phyloP scores from a whole-genome alignment of 1,140 invertebrate genomes.

The Leptinotarsa defecta region DNA sequence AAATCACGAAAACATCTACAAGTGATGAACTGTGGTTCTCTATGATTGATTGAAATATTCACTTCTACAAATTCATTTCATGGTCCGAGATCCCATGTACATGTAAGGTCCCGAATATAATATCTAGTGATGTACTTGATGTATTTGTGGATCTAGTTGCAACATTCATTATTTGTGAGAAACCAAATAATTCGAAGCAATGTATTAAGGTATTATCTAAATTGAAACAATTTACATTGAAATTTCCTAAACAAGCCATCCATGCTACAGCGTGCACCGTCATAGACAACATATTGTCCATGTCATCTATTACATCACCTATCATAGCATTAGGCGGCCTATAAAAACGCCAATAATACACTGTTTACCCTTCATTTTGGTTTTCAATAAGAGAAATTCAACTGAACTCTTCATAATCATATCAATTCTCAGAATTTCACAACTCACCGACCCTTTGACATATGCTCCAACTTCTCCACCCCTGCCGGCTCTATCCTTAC shows the following conservation, averaged over 20 bases:
- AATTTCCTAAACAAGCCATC: background rate
- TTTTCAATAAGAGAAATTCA: constrained; percentile 1
- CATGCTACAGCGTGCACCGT: background rate
- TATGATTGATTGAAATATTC: background rate
- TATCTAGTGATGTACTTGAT: background rate
- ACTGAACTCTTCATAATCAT: background rate
- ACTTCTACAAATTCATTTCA: background rate
- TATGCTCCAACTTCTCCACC: constrained; percentile 21
- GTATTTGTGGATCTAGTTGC: background rate
- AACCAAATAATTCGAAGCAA: background rate
- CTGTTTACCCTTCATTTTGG: background rate
- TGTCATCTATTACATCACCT: background rate
- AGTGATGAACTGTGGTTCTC: background rate
- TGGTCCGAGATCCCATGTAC: background rate
- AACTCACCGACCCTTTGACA: background rate
- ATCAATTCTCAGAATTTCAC: background rate
- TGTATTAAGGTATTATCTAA: background rate
- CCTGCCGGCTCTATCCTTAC: constrained; percentile 24
- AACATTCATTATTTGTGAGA: background rate
- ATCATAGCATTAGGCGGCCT: background rate
- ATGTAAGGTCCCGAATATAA: background rate
- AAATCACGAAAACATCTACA: background rate
- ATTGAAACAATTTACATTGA: background rate
- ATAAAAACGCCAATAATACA: background rate
- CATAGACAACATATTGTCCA: background rate